Evolutionary conservation across 2,797 vertebrate species (phyloP).

Genomic region (Sphenodon punctatus): DNA sequence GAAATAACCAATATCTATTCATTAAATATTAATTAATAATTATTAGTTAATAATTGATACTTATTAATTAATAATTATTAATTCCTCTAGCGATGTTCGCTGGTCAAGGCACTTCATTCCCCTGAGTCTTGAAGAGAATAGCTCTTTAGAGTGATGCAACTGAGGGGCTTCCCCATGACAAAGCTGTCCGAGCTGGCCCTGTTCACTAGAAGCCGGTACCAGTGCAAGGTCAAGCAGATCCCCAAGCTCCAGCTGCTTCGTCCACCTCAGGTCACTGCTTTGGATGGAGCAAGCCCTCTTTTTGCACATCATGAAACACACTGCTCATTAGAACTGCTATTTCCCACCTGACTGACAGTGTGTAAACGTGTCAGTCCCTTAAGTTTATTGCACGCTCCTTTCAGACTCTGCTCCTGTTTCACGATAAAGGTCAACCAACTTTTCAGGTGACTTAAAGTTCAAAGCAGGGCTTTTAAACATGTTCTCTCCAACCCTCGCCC

Average conservation of each 20-base stretch:
- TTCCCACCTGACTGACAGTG: not conserved
- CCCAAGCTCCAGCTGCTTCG: not conserved
- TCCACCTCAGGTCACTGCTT: rapidly evolving
- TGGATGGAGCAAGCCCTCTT: not conserved
- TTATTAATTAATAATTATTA: too few species aligned
- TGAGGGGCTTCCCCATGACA: rapidly evolving
- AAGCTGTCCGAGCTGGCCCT: not conserved
- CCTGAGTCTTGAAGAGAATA: not conserved
- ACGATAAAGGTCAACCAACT: not conserved
- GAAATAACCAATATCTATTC: too few species aligned
- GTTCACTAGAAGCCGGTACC: not conserved
- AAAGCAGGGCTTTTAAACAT: too few species aligned
- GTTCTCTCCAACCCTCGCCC: not conserved
- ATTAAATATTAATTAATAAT: too few species aligned
- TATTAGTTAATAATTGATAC: too few species aligned
- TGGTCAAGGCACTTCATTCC: rapidly evolving
- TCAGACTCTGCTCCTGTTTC: rapidly evolving
- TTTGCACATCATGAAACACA: constrained; percentile 46
- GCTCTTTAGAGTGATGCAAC: not conserved
- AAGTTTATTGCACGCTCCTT: too few species aligned
- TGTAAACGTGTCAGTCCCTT: not conserved
- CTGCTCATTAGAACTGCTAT: constrained; percentile 14
- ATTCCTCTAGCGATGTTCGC: too few species aligned
- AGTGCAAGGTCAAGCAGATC: not conserved
- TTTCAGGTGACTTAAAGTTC: not conserved